Evolutionary conservation across 2,888 invertebrate genomes (phyloP), one percentile per base, ranked within the genome.

Genomic region (Meganola albula): DNA sequence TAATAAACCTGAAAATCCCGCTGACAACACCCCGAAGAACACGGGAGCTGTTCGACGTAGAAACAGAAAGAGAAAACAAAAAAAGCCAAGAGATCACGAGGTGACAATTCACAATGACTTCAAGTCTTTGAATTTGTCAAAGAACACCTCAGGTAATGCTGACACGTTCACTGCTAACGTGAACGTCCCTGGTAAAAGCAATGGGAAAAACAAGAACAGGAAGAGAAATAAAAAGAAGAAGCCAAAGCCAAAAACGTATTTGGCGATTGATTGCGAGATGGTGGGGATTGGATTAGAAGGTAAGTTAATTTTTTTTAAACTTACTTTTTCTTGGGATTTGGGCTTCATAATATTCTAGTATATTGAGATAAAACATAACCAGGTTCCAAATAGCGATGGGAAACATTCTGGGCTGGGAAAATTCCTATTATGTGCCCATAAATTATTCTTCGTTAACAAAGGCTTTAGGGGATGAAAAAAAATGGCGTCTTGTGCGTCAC

Each of bases 221-320:
- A n/a, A n/a, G n/a, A n/a, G n/a, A n/a, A 68, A 61, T 12, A 26
- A 58, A 37, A 69, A 57, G 24, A 48, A 46, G 41, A 57, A 50
- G 35, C 38, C 51, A 40, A 21, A 76, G 8, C 93, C 92, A 0
- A 91, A 88, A 61, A n/a, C n/a, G n/a, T 88, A 86, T 40, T 68
- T 98, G 31, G 96, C 93, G 0, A 92, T 98, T 77, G 98, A 98
- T 69, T 98, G 98, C 66, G 98, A 98, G 71, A 98, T 98, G 95
- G 97, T 98, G 0, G 98, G 97, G 0, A 90, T 93, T 0, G 96
- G 96, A 0, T 79, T 74, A 4, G 88, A 90, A 37, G 95, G 95
- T 20, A 20, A n/a, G n/a, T n/a, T n/a, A n/a, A n/a, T n/a, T n/a
- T n/a, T n/a, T n/a, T n/a, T n/a, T n/a, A n/a, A n/a, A n/a, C n/a